Conservation (phyloP, 2,797 vertebrate genomes). For the Acanthis flammea region DNA sequence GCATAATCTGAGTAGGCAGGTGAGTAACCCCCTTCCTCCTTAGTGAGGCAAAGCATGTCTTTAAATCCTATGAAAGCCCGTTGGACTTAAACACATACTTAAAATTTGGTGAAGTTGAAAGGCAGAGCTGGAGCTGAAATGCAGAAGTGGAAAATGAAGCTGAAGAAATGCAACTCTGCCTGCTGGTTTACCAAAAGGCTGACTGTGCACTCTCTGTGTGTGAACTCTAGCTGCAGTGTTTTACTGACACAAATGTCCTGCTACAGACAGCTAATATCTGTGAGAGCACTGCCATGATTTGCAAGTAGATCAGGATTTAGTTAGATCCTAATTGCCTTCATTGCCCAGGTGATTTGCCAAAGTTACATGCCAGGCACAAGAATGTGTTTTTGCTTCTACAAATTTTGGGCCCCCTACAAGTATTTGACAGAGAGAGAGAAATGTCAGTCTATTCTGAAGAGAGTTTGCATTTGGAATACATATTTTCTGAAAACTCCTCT, state of each 20-base stretch:
- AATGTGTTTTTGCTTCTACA: neutral
- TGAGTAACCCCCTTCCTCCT: neutral
- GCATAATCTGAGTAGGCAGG: neutral
- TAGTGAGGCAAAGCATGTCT: neutral
- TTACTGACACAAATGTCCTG: neutral
- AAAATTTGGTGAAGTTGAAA: neutral
- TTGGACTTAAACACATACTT: neutral
- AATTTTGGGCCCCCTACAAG: neutral
- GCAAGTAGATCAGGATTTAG: neutral
- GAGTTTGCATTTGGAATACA: neutral
- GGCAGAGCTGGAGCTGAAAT: neutral
- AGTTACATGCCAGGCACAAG: neutral
- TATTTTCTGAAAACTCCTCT: neutral
- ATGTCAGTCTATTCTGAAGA: neutral
- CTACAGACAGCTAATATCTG: neutral
- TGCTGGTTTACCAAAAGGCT: neutral
- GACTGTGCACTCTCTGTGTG: accelerated
- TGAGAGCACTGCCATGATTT: accelerated
- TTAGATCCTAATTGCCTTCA: neutral
- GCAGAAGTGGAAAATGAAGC: neutral
- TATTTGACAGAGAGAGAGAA: neutral
- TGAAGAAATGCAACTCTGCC: neutral
- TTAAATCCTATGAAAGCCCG: neutral
- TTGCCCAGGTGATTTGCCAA: neutral
- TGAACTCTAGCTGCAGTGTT: neutral